These are phyloP conservation scores for Paracanthobrama guichenoti DNA, from an alignment of 2,113 vertebrate species.

Conservation along the genomic window DNA sequence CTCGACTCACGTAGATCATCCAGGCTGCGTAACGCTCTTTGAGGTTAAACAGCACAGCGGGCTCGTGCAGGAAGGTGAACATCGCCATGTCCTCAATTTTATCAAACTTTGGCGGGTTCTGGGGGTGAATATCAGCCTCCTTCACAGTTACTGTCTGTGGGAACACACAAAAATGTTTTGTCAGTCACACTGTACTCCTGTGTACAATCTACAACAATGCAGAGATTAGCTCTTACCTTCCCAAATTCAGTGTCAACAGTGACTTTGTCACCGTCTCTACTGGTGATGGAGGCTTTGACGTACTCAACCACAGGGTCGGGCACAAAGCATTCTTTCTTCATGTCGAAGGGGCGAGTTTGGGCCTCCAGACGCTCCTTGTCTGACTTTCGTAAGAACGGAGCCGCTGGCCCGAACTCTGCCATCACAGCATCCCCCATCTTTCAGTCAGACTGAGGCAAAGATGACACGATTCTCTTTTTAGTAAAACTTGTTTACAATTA, in stretches of 20 bases:
- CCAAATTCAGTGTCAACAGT: too few relatives aligned
- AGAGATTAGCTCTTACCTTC: too few relatives aligned
- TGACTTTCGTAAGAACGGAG: too few relatives aligned
- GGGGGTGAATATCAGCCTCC: slow-evolving; percentile 77
- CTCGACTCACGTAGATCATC: slow-evolving; percentile 83
- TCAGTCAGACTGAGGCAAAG: background rate
- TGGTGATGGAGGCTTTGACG: too few relatives aligned
- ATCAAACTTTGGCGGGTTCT: slow-evolving; percentile 84
- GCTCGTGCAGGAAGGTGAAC: slow-evolving; percentile 82
- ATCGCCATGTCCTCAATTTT: slow-evolving; percentile 86
- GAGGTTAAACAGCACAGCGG: slow-evolving; percentile 81
- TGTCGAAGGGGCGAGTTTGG: too few relatives aligned
- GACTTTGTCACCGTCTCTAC: too few relatives aligned
- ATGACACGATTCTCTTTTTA: background rate
- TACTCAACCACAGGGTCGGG: too few relatives aligned
- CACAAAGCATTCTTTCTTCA: too few relatives aligned
- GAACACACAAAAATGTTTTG: background rate
- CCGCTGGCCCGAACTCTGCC: too few relatives aligned
- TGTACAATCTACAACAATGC: background rate
- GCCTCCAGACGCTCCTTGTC: too few relatives aligned
- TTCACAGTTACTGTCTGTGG: slow-evolving; percentile 75
- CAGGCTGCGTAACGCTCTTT: slow-evolving; percentile 82
- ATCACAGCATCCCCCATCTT: background rate
- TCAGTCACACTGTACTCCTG: background rate
- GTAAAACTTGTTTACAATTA: too few relatives aligned